Base-by-base conservation (phyloP, 64 coral and sea anemone genomes). In the Hydrozoanthus tunicans region DNA sequence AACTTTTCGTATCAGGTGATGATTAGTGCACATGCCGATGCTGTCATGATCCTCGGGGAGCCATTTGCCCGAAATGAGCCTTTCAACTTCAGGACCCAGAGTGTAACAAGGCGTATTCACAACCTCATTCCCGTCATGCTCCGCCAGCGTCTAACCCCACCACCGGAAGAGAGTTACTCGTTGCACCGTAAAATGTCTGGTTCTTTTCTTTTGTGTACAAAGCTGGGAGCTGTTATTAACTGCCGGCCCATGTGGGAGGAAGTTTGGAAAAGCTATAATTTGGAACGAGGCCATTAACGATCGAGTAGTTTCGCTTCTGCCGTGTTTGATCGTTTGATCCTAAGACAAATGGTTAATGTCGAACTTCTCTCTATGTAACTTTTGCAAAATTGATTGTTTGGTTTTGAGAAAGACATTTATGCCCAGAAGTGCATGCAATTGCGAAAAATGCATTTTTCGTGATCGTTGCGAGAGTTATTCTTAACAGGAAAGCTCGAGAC, bases 181-280 rank as follows among this genome's bases (percentile, higher is more conserved):
- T 72, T 99, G 89, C 97, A 99, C 54, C 89, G 97, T 53, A 99
- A 99, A 73, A 95, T 99, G 94, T 99, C 97, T 4, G 97, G 97
- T 9, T 95, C 94, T 6, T 99, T 99, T 82, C 63, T 99, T 58
- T 77, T 99, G 62, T 99, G 97, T 80, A 81, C 97, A 27, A 95
- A 95, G 58, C 94, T 99, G 7, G 97, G 94, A 7, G 97, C 97
- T 53, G 73, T 69, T 23, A 92, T 99, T 59, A 80, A 90, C 61
- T 99, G 97, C 11, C 95, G 93, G 78, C 92, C 80, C 0, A 77
- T 99, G 58, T 99, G 95, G 77, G 97, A 99, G 52, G 92, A 99
- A 81, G 89, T 99, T 43, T 99, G 94, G 92, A 61, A 95, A 17
- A 96, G 85, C 51, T 99, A 99, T 85, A 23, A 60, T 74, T 3